phyloP scores from a whole-genome alignment of 2,797 vertebrate species.

The Xyrichtys novacula region DNA sequence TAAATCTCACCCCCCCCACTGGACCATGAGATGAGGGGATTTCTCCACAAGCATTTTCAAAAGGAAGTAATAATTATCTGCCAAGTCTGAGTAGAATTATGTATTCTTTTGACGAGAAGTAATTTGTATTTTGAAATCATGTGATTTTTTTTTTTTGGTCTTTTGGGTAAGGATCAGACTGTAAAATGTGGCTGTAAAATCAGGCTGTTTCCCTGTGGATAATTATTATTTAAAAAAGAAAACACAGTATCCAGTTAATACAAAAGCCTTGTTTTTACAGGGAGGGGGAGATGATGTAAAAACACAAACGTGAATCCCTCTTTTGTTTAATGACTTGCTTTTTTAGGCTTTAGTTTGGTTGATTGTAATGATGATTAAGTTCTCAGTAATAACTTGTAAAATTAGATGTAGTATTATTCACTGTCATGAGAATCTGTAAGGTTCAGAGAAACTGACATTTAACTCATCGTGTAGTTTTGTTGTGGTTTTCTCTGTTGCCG shows the following conservation, averaged over 20 bases:
- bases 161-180: conserved; percentile 27
- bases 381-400: neutral
- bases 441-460: conserved; percentile 7
- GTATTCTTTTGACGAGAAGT: conserved; percentile 46
- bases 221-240: conserved; percentile 42
- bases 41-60: conserved; percentile 50
- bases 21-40: conserved; percentile 53
- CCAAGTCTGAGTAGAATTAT: conserved; percentile 52
- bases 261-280: too few species aligned
- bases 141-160: conserved; percentile 4
- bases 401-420: too few species aligned
- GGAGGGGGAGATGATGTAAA: neutral
- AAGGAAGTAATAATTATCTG: conserved; percentile 46
- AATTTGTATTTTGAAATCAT: conserved; percentile 35
- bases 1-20: conserved; percentile 50
- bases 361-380: conserved; percentile 7
- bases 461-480: conserved; percentile 5
- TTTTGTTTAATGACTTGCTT: conserved; percentile 2
- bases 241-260: too few species aligned
- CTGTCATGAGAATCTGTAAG: too few species aligned
- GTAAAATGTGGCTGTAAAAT: conserved; percentile 32
- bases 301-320: conserved; percentile 6
- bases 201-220: conserved; percentile 38
- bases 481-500: neutral
- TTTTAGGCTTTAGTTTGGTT: neutral